Evolutionary conservation across 2,113 vertebrate genomes (phyloP).

Genomic region (Chloropsis cyanopogon): DNA sequence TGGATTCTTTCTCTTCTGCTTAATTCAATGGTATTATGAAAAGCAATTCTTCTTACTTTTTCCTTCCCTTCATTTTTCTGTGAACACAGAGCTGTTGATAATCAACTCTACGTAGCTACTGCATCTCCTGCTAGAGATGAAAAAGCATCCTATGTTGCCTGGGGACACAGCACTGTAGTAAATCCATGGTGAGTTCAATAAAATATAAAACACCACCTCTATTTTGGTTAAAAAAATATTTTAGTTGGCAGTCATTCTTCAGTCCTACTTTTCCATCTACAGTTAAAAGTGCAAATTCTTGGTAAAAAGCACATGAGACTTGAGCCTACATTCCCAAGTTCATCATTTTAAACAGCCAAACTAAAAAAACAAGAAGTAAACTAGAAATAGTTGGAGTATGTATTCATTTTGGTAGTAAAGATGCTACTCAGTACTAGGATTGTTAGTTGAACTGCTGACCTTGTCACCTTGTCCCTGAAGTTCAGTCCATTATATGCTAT

Average conservation of each 20-base stretch:
- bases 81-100: constrained; percentile 86
- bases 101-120: constrained; percentile 89
- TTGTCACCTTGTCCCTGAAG: background rate
- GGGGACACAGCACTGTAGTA: constrained; percentile 94
- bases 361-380: background rate
- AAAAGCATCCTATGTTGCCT: constrained; percentile 87
- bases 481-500: background rate
- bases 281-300: background rate
- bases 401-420: background rate
- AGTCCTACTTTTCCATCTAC: background rate
- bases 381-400: background rate
- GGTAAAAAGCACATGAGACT: background rate
- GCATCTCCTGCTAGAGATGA: constrained; percentile 93
- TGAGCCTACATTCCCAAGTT: background rate
- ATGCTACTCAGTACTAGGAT: background rate
- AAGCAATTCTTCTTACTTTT: background rate
- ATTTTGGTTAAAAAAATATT: background rate
- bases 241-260: background rate
- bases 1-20: background rate
- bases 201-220: background rate
- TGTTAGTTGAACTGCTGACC: background rate
- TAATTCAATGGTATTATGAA: background rate
- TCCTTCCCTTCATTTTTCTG: background rate
- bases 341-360: background rate
- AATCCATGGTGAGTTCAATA: constrained; percentile 86